Percentiles rank a stretch among this genome's conserved stretches.
These are phyloP conservation scores for Ditylenchus weischeri DNA, from an alignment of 2,888 invertebrate genomes.

Conservation along the genomic window DNA sequence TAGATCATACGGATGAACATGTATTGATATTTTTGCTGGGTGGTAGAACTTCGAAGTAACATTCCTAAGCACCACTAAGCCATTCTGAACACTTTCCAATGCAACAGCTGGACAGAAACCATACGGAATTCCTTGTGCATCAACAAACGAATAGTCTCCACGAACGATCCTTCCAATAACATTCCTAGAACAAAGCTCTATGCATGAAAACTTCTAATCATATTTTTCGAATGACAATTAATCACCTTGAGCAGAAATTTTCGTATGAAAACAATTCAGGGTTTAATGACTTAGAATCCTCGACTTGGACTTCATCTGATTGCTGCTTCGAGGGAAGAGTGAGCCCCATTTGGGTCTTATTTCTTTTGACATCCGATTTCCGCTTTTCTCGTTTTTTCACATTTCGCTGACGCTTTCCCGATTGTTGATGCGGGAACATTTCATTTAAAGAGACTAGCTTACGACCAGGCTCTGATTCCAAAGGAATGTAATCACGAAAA, in stretches of 20 bases:
- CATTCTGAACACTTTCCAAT: conserved; percentile 19
- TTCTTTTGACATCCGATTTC: conserved; percentile 1
- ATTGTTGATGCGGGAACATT: conserved; percentile 15
- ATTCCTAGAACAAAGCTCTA: conserved; percentile 29
- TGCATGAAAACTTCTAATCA: too few relatives aligned
- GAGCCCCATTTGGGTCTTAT: not conserved
- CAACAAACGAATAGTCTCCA: conserved; percentile 43
- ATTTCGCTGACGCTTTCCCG: not conserved
- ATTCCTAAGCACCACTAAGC: conserved; percentile 38
- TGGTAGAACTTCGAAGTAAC: conserved; percentile 47
- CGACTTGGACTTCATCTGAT: not conserved
- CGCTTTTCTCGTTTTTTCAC: not conserved
- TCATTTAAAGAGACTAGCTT: conserved; percentile 12
- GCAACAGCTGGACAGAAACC: conserved; percentile 37
- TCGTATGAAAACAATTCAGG: too few relatives aligned
- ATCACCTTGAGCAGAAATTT: not conserved
- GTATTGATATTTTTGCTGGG: conserved; percentile 33
- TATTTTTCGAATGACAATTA: not conserved
- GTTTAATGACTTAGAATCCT: not conserved
- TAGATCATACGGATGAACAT: not conserved
- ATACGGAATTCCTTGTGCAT: conserved; percentile 36
- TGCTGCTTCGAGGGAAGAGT: not conserved
- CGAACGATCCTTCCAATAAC: conserved; percentile 45
- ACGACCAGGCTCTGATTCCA: too few relatives aligned
- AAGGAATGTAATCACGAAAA: too few relatives aligned